Conservation (phyloP, 2,888 invertebrate species). For the Stramonita haemastoma region DNA sequence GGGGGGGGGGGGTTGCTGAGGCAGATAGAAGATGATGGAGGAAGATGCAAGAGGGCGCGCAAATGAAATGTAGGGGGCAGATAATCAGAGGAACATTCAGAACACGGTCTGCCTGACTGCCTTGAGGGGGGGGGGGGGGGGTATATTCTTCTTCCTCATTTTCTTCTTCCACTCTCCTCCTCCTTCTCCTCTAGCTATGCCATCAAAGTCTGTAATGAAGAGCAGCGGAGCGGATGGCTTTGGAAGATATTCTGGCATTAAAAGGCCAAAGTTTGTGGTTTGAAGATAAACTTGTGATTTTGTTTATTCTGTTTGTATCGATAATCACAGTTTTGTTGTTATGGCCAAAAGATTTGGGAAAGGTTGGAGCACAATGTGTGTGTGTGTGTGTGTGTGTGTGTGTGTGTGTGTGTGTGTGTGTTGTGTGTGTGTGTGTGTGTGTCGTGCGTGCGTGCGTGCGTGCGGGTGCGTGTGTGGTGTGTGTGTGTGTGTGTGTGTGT, state of each 20-base stretch:
- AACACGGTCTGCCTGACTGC: too few species aligned
- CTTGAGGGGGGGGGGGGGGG: too few species aligned
- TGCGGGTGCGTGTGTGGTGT: background rate
- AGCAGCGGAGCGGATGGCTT: background rate
- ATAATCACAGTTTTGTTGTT: too few species aligned
- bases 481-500: background rate
- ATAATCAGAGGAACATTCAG: background rate
- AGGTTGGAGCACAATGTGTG: background rate
- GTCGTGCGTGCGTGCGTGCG: background rate
- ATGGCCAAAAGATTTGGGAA: too few species aligned
- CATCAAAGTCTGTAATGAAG: background rate
- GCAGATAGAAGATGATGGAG: too few species aligned
- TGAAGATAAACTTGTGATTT: too few species aligned
- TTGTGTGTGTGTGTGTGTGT: background rate
- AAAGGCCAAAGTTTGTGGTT: background rate
- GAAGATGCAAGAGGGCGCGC: background rate
- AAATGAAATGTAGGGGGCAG: background rate
- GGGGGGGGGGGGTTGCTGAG: too few species aligned
- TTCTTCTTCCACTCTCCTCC: too few species aligned
- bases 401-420: too few species aligned
- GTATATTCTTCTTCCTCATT: too few species aligned
- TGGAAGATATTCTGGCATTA: background rate
- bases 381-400: conserved; percentile 5
- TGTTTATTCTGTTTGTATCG: too few species aligned
- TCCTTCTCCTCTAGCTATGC: too few species aligned